Evolutionary conservation across 2,797 vertebrate genomes (phyloP).

Genomic region (Periparus ater): DNA sequence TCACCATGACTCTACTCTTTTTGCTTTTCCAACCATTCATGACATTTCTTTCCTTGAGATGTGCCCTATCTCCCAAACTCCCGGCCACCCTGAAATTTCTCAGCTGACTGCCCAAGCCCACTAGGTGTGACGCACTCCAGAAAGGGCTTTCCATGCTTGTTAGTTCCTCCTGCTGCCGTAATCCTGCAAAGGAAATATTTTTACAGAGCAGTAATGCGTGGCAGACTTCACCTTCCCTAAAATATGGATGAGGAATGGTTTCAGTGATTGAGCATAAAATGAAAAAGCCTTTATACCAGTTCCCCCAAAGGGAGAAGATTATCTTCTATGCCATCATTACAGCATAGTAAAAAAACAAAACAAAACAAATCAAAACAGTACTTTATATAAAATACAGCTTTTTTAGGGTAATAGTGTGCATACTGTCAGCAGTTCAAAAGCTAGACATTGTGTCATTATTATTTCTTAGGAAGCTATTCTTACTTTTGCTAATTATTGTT

Average conservation of each 20-base stretch:
- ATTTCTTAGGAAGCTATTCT: not conserved
- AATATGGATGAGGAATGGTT: constrained; percentile 64
- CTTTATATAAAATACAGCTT: not conserved
- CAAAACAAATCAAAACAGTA: not conserved
- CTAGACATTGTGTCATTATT: not conserved
- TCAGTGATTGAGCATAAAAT: constrained; percentile 66
- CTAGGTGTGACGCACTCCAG: not conserved
- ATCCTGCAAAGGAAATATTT: constrained; percentile 71
- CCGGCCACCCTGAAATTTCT: constrained; percentile 39
- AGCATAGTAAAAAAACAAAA: not conserved
- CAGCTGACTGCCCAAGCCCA: not conserved
- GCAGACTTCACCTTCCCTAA: constrained; percentile 65
- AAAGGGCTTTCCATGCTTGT: constrained; percentile 59
- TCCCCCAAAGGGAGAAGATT: constrained; percentile 48
- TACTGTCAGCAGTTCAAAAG: not conserved
- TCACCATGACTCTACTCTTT: fast-evolving
- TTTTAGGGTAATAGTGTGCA: not conserved
- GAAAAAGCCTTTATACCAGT: constrained; percentile 10
- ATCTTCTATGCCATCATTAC: constrained; percentile 24
- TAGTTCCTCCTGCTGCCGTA: constrained; percentile 36
- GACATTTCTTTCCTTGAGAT: not conserved
- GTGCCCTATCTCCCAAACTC: not conserved
- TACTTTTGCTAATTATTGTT: not conserved
- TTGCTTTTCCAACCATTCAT: not conserved
- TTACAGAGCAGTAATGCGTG: constrained; percentile 50